phyloP scores from a whole-genome alignment of 2,113 vertebrate species.

The Origma solitaria region DNA sequence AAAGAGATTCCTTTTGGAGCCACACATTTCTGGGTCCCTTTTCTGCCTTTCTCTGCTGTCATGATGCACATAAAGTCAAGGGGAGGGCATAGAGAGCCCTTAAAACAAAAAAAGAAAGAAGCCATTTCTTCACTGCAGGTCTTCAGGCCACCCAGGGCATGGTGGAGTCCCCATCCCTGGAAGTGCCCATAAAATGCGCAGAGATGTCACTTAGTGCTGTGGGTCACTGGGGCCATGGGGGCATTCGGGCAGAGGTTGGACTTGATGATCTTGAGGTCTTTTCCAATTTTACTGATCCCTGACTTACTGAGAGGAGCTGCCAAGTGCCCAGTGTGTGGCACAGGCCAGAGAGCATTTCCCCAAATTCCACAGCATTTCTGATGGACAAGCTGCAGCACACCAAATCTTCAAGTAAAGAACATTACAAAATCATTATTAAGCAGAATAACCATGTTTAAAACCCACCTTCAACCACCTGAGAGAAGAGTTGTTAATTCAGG shows the following conservation, averaged over 20 bases:
- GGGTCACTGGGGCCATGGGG: too few species aligned
- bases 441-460: neutral
- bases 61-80: neutral
- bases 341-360: neutral
- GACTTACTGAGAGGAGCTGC: neutral
- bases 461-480: neutral
- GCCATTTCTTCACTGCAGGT: neutral
- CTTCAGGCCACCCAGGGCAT: too few species aligned
- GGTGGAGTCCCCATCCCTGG: neutral
- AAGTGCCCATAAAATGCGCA: neutral
- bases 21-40: accelerated
- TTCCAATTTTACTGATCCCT: neutral
- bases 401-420: neutral
- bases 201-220: neutral
- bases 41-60: neutral
- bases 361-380: neutral
- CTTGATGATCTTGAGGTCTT: neutral
- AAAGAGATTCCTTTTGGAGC: neutral
- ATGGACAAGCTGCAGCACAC: neutral
- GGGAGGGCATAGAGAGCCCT: neutral
- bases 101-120: neutral
- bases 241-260: neutral
- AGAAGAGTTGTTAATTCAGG: neutral
- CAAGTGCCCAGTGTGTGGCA: neutral
- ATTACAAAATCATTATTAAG: slow-evolving; percentile 24